Evolutionary conservation across 37 sponge, comb jelly and placozoan genomes (phyloP), one percentile per base, ranked within the genome.

Genomic region (Spongilla lacustris): DNA sequence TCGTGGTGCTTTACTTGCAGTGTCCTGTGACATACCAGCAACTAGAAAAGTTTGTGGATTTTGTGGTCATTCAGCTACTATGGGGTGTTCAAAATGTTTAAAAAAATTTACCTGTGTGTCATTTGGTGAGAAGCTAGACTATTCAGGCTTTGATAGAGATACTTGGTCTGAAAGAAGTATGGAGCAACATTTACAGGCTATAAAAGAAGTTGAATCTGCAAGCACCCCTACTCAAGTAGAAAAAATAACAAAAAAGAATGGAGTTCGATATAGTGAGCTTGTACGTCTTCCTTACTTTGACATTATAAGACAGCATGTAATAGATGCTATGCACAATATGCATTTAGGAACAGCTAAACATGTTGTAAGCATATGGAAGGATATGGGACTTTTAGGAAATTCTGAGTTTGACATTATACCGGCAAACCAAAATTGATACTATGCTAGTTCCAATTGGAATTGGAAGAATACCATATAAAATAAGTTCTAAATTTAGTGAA

Each of bases 231-330:
- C 80, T 25, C 32, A 50, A 73, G 28, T 19, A 29, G 19, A 71
- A 2, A 30, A 26, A 28, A 37, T 77, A 29, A 84, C 83, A 73
- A 5, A 10, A 27, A 35, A 77, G 30, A 30, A 41, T 71, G 89
- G 89, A 34, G 26, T 77, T 50, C 50, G 84, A 4, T 89, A 83
- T 33, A 69, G 78, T 23, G 41, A 68, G 1, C 71, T 89, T 8
- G 79, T 89, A 30, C 49, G 76, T 33, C 77, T 89, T 50, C 89
- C 89, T 10, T 83, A 89, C 71, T 89, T 82, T 75, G 75, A 81
- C 75, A 36, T 82, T 5, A 11, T 68, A 17, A 23, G 82, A 0
- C 74, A 76, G 81, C 37, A 48, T 22, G 41, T 78, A 32, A n/a
- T n/a, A n/a, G n/a, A n/a, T n/a, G n/a, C n/a, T n/a, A n/a, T n/a